These are phyloP conservation scores for Drosophila siamana DNA, from an alignment of 2,888 invertebrate species.

Conservation along the genomic window DNA sequence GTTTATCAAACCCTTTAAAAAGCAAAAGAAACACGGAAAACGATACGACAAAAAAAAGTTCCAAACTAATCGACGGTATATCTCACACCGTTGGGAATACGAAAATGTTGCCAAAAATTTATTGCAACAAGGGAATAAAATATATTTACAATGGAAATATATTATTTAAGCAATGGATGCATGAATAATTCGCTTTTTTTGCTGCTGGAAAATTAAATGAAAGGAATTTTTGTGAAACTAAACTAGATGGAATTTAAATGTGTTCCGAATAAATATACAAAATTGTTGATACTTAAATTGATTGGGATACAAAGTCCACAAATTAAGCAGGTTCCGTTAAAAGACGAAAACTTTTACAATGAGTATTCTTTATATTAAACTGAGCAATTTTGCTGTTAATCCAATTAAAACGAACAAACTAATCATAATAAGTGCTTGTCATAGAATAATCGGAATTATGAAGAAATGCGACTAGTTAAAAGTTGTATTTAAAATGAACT, in stretches of 20 bases:
- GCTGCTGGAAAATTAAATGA: not conserved
- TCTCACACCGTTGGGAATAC: not conserved
- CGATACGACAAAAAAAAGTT: constrained; percentile 4
- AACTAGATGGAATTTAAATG: not conserved
- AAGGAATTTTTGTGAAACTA: not conserved
- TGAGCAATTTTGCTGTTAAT: not conserved
- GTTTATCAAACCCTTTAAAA: constrained; percentile 39
- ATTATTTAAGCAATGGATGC: not conserved
- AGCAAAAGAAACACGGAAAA: constrained; percentile 12
- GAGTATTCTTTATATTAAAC: too few species aligned
- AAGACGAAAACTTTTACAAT: too few species aligned
- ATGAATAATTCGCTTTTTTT: not conserved
- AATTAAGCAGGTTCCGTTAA: too few species aligned
- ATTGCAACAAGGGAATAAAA: constrained; percentile 13
- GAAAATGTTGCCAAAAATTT: not conserved
- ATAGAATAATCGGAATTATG: not conserved
- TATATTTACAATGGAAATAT: not conserved
- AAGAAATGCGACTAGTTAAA: not conserved
- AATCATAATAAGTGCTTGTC: not conserved
- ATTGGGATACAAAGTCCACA: too few species aligned
- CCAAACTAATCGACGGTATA: constrained; percentile 17
- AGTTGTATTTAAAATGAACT: not conserved
- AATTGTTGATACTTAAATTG: too few species aligned
- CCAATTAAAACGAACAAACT: not conserved
- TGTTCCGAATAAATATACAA: too few species aligned